Evolutionary conservation across 2,797 vertebrate genomes (phyloP).

Genomic region (Parauchenoglanis punctatus): DNA sequence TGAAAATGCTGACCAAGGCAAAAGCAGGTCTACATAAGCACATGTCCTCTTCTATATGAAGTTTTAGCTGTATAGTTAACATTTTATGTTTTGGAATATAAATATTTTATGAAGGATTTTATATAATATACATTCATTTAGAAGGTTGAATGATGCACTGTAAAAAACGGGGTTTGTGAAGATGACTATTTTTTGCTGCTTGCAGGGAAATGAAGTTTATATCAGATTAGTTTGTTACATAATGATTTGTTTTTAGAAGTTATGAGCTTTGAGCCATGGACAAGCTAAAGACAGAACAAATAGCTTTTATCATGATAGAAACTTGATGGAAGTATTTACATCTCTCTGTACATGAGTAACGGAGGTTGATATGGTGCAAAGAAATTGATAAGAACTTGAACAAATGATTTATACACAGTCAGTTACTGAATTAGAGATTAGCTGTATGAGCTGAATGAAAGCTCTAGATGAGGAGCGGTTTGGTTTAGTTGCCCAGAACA

Average conservation of each 20-base stretch:
- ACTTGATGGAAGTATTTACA: background rate
- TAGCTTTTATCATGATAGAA: background rate
- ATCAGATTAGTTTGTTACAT: background rate
- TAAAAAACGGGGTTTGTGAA: conserved; percentile 3
- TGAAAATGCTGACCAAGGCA: background rate
- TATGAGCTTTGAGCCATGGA: background rate
- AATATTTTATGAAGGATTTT: conserved; percentile 54
- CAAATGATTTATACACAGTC: background rate
- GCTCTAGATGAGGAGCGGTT: background rate
- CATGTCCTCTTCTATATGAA: conserved; percentile 16
- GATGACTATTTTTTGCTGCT: background rate
- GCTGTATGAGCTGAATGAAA: background rate
- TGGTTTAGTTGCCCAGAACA: background rate
- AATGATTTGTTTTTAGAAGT: background rate
- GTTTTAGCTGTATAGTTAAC: conserved; percentile 21
- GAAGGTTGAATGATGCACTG: conserved; percentile 10
- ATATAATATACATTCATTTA: conserved; percentile 5
- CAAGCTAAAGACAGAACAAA: background rate
- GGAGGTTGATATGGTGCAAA: background rate
- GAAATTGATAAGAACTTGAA: background rate
- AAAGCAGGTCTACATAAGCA: background rate
- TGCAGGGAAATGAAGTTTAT: conserved; percentile 21
- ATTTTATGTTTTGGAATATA: conserved; percentile 9
- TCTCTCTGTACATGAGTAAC: background rate
- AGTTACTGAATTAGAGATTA: background rate